Evolutionary conservation across 2,797 vertebrate species (phyloP).

Genomic region (Steatocranus sp.): DNA sequence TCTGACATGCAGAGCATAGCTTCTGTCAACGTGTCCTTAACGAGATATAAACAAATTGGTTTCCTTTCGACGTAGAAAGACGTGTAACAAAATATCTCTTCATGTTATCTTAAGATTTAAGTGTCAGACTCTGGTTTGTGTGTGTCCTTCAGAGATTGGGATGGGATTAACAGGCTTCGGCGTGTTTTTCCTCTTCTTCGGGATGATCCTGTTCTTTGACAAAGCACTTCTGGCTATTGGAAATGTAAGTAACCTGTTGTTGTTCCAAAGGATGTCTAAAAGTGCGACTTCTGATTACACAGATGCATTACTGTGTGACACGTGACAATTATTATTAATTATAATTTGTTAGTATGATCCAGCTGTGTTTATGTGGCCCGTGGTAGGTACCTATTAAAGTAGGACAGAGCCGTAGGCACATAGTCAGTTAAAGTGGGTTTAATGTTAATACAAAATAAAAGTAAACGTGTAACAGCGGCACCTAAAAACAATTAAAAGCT

Average conservation of each 20-base stretch:
- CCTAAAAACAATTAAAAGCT: too few relatives aligned
- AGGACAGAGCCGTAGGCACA: too few relatives aligned
- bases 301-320: neutral
- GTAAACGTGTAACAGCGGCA: too few relatives aligned
- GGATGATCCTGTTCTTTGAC: slow-evolving; percentile 72
- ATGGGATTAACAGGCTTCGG: slow-evolving; percentile 72
- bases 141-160: slow-evolving; percentile 56
- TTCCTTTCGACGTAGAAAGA: neutral
- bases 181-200: slow-evolving; percentile 62
- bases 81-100: neutral
- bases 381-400: too few relatives aligned
- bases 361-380: neutral
- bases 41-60: neutral
- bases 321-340: neutral
- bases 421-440: too few relatives aligned
- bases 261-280: neutral
- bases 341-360: neutral
- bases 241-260: slow-evolving; percentile 44
- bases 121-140: neutral
- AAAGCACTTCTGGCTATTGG: slow-evolving; percentile 56
- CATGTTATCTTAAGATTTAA: neutral
- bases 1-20: neutral
- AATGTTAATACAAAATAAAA: too few relatives aligned
- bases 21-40: neutral
- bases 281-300: neutral